Evolutionary conservation across 2,888 invertebrate genomes (phyloP), one percentile per base, ranked within the genome.

Genomic region (Torymus auratus): DNA sequence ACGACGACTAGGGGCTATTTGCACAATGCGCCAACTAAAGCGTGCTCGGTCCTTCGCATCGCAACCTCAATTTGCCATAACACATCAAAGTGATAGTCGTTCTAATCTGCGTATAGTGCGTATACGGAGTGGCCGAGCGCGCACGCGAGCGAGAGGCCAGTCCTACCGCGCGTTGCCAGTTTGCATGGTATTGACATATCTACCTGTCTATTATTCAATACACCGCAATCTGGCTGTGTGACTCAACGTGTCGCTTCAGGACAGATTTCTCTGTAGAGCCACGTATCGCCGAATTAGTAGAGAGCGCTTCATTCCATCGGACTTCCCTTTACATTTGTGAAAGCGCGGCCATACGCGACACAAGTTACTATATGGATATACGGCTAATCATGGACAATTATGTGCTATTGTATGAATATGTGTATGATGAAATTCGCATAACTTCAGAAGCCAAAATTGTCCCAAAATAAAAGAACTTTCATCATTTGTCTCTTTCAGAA

Each of bases 121-220:
- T 67, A 73, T 15, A 55, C 28, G 10, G 28, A 17, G 60, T 50
- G 58, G 7, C 7, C 41, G 5, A 3, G 28, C 41, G 41, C 7
- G 41, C 7, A 7, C 41, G 5, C 41, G 41, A 5, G 41, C 41
- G 41, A 41, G 41, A 41, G 41, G 5, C 5, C 41, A 41, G 41
- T 7, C 41, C 41, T 41, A 41, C 41, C 5, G 0, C 41, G 41
- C 41, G 28, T 7, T 41, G 28, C 15, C 20, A 70, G 41, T 72
- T 55, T 50, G 78, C 61, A 61, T 78, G 78, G 67, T 73, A 73
- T 78, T 72, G 78, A 78, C 72, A 61, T 68, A 78, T 73, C 71
- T 78, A 61, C 60, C 67, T 68, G 71, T 78, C 78, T 61, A 78
- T 72, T 70, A 78, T 73, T 78, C 78, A 78, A 78, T 78, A 72